Evolutionary conservation across 1,140 invertebrate genomes (phyloP).

Genomic region (Amphibalanus amphitrite): DNA sequence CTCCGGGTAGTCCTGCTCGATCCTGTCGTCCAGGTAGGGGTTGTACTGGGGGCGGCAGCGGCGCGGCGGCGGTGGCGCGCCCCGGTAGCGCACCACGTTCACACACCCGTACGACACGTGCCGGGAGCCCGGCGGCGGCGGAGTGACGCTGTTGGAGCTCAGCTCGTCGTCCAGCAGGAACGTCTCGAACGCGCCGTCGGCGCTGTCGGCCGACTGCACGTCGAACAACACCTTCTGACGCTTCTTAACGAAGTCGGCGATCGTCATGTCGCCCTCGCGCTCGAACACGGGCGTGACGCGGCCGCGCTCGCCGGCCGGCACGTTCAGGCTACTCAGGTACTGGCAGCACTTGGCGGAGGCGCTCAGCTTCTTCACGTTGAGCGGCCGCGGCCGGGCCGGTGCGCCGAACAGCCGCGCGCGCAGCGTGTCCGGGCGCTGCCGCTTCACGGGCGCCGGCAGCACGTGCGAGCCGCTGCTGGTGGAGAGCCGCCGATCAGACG

Average conservation of each 20-base stretch:
- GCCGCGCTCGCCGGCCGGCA: not conserved
- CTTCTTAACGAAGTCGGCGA: not conserved
- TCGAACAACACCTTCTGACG: not conserved
- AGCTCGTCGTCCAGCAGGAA: not conserved
- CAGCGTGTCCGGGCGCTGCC: not conserved
- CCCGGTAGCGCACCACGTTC: not conserved
- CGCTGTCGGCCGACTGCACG: not conserved
- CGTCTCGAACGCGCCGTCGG: not conserved
- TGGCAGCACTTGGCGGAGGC: not conserved
- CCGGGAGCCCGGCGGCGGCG: too few relatives aligned
- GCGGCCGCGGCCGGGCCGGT: too few relatives aligned
- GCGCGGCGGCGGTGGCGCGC: too few relatives aligned
- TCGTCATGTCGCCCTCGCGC: not conserved
- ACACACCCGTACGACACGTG: not conserved
- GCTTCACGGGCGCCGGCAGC: not conserved
- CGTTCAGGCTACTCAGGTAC: not conserved
- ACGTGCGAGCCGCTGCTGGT: not conserved
- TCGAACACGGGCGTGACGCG: not conserved
- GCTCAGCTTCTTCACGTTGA: not conserved
- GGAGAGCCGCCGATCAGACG: not conserved
- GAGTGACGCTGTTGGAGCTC: not conserved
- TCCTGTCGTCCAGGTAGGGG: not conserved
- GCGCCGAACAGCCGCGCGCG: not conserved
- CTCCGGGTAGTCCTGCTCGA: not conserved
- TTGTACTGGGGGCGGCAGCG: not conserved